Conservation (phyloP, 2,113 vertebrate genomes). For the Corydoras sp. region DNA sequence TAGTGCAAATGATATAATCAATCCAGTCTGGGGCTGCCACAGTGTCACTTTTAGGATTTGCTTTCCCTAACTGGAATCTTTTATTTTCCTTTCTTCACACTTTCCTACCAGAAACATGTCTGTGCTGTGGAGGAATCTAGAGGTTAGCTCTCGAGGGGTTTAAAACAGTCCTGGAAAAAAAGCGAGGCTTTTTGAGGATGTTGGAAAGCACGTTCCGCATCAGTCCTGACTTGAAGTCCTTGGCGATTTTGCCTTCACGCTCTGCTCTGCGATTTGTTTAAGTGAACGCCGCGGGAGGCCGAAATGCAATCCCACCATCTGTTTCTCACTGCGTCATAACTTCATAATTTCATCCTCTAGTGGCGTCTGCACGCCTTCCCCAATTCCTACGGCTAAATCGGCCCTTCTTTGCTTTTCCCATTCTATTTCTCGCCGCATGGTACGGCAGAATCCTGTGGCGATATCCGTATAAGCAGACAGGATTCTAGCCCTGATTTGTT, state of each 20-base stretch:
- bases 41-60: slow-evolving; percentile 44
- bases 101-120: not conserved
- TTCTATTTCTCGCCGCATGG: not conserved
- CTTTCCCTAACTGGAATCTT: slow-evolving; percentile 24
- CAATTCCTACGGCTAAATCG: slow-evolving; percentile 28
- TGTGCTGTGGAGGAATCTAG: slow-evolving; percentile 2
- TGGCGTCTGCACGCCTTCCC: slow-evolving; percentile 16
- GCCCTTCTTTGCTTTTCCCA: slow-evolving; percentile 10
- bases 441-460: slow-evolving; percentile 5
- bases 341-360: slow-evolving; percentile 29
- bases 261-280: slow-evolving; percentile 30
- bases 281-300: slow-evolving; percentile 16
- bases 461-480: slow-evolving; percentile 23
- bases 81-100: not conserved
- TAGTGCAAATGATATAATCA: slow-evolving; percentile 41
- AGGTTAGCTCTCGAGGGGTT: slow-evolving; percentile 7
- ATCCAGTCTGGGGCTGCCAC: slow-evolving; percentile 27
- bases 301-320: slow-evolving; percentile 28
- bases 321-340: slow-evolving; percentile 29
- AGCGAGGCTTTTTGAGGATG: slow-evolving; percentile 6
- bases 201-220: slow-evolving; percentile 19
- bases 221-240: slow-evolving; percentile 19
- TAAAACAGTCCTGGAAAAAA: slow-evolving; percentile 18
- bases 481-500: slow-evolving; percentile 35
- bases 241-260: slow-evolving; percentile 33